These are phyloP conservation scores for Stigmatopora nigra DNA, from an alignment of 2,113 vertebrate species.

Conservation along the genomic window DNA sequence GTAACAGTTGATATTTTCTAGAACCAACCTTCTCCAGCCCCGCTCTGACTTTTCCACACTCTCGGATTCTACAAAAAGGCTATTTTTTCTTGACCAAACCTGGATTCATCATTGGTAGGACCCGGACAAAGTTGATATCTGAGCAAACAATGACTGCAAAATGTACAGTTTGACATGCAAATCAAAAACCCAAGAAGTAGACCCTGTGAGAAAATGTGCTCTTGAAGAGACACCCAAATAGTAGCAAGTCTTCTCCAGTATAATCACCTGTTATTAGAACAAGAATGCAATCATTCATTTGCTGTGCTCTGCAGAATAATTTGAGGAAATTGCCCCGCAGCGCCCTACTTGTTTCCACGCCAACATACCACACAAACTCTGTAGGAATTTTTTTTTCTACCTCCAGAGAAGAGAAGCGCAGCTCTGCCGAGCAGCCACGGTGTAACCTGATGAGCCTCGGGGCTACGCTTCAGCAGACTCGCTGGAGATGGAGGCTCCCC, in stretches of 20 bases:
- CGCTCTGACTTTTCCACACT: not conserved
- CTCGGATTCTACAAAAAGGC: not conserved
- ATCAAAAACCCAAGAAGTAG: not conserved
- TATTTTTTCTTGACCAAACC: not conserved
- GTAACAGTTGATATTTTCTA: not conserved
- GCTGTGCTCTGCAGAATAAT: constrained; percentile 31
- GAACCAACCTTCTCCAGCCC: not conserved
- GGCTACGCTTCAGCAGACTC: constrained; percentile 45
- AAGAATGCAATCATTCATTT: constrained; percentile 45
- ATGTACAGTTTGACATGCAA: not conserved
- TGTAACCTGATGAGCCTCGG: constrained; percentile 62
- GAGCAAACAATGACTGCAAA: not conserved
- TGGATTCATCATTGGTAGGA: not conserved
- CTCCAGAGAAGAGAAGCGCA: constrained; percentile 40
- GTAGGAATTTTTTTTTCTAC: constrained; percentile 42
- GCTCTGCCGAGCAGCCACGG: constrained; percentile 40
- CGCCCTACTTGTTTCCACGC: constrained; percentile 39
- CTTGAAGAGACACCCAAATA: constrained; percentile 10
- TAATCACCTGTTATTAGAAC: constrained; percentile 47
- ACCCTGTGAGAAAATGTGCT: not conserved
- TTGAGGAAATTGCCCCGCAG: constrained; percentile 45
- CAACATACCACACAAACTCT: constrained; percentile 37
- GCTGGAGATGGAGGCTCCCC: constrained; percentile 46
- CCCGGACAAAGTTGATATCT: not conserved
- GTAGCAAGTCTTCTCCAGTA: constrained; percentile 30